These are phyloP conservation scores for Muscina levida DNA, from an alignment of 2,888 invertebrate genomes.

Conservation along the genomic window DNA sequence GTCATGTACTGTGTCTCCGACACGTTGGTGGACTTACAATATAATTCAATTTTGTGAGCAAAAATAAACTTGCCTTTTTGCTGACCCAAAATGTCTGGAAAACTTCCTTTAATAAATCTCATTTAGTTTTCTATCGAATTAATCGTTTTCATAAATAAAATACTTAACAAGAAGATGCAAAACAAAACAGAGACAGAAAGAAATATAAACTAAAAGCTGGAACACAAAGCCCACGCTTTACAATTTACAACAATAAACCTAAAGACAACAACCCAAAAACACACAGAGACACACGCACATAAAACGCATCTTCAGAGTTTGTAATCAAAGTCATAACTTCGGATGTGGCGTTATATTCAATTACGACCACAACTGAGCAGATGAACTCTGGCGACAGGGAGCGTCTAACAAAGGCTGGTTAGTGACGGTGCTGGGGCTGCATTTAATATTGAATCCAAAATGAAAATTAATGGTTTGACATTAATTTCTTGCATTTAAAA, in stretches of 20 bases:
- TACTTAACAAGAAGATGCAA: neutral
- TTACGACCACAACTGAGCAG: constrained; percentile 23
- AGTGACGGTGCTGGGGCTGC: too few species aligned
- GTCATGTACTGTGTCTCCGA: too few species aligned
- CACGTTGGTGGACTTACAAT: too few species aligned
- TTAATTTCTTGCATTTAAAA: constrained; percentile 40
- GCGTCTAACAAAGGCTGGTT: neutral
- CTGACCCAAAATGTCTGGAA: too few species aligned
- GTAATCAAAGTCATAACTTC: constrained; percentile 22
- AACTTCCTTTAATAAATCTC: too few species aligned
- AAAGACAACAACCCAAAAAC: constrained; percentile 38
- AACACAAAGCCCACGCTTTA: constrained; percentile 50
- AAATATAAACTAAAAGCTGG: neutral
- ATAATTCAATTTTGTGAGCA: too few species aligned
- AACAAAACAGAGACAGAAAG: neutral
- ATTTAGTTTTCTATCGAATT: too few species aligned
- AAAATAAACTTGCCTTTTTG: too few species aligned
- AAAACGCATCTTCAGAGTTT: constrained; percentile 11
- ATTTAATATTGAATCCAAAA: neutral
- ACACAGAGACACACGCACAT: too few species aligned
- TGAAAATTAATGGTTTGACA: constrained; percentile 51
- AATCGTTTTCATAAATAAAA: neutral
- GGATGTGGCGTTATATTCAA: constrained; percentile 45
- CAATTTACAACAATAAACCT: constrained; percentile 54
- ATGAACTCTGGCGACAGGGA: neutral